Base-by-base conservation (phyloP, 2,113 vertebrate genomes). In the Saccopteryx bilineata region DNA sequence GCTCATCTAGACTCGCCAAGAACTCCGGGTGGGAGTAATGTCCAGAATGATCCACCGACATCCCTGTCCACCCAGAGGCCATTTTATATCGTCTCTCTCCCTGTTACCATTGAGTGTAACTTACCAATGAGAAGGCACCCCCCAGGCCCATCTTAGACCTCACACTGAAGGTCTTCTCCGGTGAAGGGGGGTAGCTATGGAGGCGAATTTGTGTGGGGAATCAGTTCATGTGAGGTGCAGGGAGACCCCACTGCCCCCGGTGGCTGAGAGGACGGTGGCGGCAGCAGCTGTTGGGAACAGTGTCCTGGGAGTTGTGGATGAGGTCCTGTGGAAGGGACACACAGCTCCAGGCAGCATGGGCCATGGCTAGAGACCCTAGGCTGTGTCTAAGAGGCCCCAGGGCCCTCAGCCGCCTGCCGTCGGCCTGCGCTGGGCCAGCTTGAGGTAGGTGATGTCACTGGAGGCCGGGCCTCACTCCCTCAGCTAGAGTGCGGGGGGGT, bases 261-360 rank as follows among this genome's bases (percentile, higher is more conserved):
- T 23, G 80, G 66, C 65, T 54, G 21, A 90, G 78, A 74, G 17
- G 21, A 26, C 0, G 0, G 28, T 65, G 95, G 93, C 52, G 56
- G 56, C 82, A n/a, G 68, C 4, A 46, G 61, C 46, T 94, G 11
- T 66, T 93, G 0, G 89, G 78, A 97, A 90, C 72, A 96, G 87
- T 97, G 95, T 87, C 93, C 81, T 66, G 82, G 89, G 79, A 95
- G 52, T 94, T 94, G 96, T 97, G 98, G 90, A 96, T 97, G 97
- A 97, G 97, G 97, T 94, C 87, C 96, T 96, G 92, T 96, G 90
- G 98, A 97, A 98, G 97, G 97, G 94, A 96, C 90, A 96, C 95
- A 90, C 83, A 96, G 79, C 93, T 96, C 96, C 54, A n/a, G 72
- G 33, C 50, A 50, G 31, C 54, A 13, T 46, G 23, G 84, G 94